Percentiles rank a stretch among this genome's conserved stretches.
Evolutionary conservation across 2,113 vertebrate genomes (phyloP).

Genomic region (Nesogale talazaci): DNA sequence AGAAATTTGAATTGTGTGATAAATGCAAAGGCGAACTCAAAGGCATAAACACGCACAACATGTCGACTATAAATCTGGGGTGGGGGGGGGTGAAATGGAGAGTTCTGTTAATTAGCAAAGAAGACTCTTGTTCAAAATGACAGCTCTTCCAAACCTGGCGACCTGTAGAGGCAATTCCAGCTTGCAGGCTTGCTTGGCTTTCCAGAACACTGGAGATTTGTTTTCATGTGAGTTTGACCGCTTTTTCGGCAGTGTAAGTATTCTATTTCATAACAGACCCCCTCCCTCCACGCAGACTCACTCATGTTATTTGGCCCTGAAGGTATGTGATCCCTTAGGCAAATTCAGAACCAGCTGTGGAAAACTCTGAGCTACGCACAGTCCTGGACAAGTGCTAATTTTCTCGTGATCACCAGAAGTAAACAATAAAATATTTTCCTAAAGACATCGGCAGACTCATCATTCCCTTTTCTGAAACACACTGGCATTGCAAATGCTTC

Average conservation of each 20-base stretch:
- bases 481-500: background rate
- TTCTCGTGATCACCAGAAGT: background rate
- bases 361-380: background rate
- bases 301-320: background rate
- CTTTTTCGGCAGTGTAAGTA: background rate
- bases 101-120: slow-evolving; percentile 29
- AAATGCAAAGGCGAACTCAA: slow-evolving; percentile 38
- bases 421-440: slow-evolving; percentile 31
- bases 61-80: background rate
- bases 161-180: background rate
- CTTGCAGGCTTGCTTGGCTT: background rate
- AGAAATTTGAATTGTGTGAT: slow-evolving; percentile 1
- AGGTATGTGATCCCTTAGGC: background rate
- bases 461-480: slow-evolving; percentile 17
- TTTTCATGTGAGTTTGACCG: slow-evolving; percentile 2
- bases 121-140: slow-evolving; percentile 10
- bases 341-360: slow-evolving; percentile 17
- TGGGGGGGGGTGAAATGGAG: too few species aligned
- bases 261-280: slow-evolving; percentile 6
- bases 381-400: background rate
- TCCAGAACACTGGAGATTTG: background rate
- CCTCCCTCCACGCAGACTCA: background rate
- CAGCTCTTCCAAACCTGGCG: too few species aligned
- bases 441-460: background rate
- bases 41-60: background rate